A percentile compares a stretch with the other conserved stretches of the same genome.
Conservation (phyloP, 2,888 invertebrate species). For the Rhodophaea formosa region DNA sequence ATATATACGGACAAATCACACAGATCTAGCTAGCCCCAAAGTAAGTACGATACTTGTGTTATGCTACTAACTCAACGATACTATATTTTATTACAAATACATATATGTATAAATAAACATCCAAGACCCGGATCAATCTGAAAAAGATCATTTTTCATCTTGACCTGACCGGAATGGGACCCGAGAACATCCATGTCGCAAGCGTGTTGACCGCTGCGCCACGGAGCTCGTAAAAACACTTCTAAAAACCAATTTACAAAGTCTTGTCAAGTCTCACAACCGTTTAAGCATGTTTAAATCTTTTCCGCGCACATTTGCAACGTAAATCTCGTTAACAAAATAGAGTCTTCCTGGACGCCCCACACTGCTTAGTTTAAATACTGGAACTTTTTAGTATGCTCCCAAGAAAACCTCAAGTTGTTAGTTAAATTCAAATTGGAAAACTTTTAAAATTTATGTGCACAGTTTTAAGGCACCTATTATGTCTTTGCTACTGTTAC, state of each 20-base stretch:
- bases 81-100: too few species aligned
- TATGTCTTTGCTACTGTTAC: conserved; percentile 59
- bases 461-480: conserved; percentile 67
- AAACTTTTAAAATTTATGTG: conserved; percentile 75
- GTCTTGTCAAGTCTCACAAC: neutral
- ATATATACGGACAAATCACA: too few species aligned
- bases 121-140: too few species aligned
- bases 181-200: too few species aligned
- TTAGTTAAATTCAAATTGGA: conserved; percentile 78
- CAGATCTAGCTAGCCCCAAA: too few species aligned
- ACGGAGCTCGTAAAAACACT: too few species aligned
- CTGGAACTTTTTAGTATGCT: conserved; percentile 63
- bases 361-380: conserved; percentile 58
- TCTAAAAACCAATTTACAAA: neutral
- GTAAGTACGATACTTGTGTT: too few species aligned
- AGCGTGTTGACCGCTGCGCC: too few species aligned
- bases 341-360: conserved; percentile 42
- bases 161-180: too few species aligned
- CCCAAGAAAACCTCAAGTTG: conserved; percentile 68
- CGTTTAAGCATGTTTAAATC: conserved; percentile 25
- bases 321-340: conserved; percentile 50
- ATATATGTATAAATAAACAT: too few species aligned
- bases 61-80: too few species aligned
- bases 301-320: conserved; percentile 27
- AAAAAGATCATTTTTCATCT: too few species aligned